Base-by-base conservation (phyloP, 1,140 invertebrate genomes). In the Bilobella aurantiaca region DNA sequence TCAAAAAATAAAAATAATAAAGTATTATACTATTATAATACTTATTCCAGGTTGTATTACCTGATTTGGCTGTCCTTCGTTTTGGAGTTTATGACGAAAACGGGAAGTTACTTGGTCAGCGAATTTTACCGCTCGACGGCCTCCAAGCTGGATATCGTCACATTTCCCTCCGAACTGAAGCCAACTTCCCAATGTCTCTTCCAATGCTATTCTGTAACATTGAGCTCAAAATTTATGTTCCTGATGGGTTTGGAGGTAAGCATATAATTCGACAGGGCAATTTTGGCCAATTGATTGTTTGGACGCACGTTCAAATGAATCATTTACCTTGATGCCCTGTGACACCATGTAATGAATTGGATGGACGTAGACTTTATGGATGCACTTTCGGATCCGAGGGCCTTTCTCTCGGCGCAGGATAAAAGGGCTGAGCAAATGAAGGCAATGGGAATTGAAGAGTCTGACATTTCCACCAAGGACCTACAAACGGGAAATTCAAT, bases 11-110 rank as follows among this genome's bases (percentile, higher is more conserved):
- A 14, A 23, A 53, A 23, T 12, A 8, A 53, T 18, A 14, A 53
- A 53, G 12, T 53, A 18, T 12, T 5, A 18, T 12, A 53, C 23
- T 12, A 53, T 5, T 18, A 14, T 8, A 23, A 8, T 29, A 34
- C 65, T 64, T 70, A 30, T 49, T 69, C 34, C 72, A 90, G 87
- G 91, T 97, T 12, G 96, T 99, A 8, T 80, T 99, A 3, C 97
- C 97, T 2, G 97, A 99, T 80, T 78, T 99, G 73, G 97, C 97
- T 16, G 95, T 98, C 1, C 79, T 99, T 8, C 83, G 96, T 32
- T 98, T 99, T 76, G 96, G 93, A 1, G 97, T 99, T 3, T 99
- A 97, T 81, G 97, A 99, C 78, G 97, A 99, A 78, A 98, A 90
- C 75, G 90, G 92, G 53, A 97, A 94, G 78, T 84, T 99, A 64